Evolutionary conservation across 1,140 invertebrate species (phyloP).

Genomic region (Danaus melanippus): DNA sequence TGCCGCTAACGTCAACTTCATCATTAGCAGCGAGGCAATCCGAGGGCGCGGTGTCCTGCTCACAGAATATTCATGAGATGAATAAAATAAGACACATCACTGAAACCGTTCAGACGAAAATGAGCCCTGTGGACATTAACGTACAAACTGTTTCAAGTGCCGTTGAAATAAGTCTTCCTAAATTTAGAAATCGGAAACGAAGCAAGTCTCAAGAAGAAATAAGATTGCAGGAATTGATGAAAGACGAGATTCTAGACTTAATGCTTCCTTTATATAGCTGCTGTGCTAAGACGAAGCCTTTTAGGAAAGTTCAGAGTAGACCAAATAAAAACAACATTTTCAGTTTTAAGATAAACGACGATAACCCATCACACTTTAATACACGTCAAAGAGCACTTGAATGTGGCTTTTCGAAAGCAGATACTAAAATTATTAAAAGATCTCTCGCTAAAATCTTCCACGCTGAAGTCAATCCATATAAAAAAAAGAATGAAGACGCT

Average conservation of each 20-base stretch:
- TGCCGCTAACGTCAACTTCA: slow-evolving; percentile 17
- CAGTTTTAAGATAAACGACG: too few relatives aligned
- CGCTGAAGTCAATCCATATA: slow-evolving; percentile 4
- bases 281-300: too few relatives aligned
- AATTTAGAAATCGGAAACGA: slow-evolving; percentile 16
- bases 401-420: slow-evolving; percentile 1
- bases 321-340: too few relatives aligned
- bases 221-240: slow-evolving; percentile 11
- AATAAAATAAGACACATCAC: background rate
- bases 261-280: slow-evolving; percentile 7
- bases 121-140: slow-evolving; percentile 2
- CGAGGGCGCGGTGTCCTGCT: background rate
- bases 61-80: background rate
- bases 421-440: background rate
- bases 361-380: background rate
- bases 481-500: slow-evolving; percentile 9
- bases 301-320: too few relatives aligned
- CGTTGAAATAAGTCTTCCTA: slow-evolving; percentile 7
- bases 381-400: background rate
- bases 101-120: slow-evolving; percentile 4
- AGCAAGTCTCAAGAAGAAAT: slow-evolving; percentile 32
- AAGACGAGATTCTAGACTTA: slow-evolving; percentile 14
- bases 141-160: slow-evolving; percentile 13
- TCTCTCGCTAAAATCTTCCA: slow-evolving; percentile 6
- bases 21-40: slow-evolving; percentile 9